A percentile compares a stretch with the other conserved stretches of the same genome.
Evolutionary conservation across 2,113 vertebrate species (phyloP).

Genomic region (Tinamus guttatus): DNA sequence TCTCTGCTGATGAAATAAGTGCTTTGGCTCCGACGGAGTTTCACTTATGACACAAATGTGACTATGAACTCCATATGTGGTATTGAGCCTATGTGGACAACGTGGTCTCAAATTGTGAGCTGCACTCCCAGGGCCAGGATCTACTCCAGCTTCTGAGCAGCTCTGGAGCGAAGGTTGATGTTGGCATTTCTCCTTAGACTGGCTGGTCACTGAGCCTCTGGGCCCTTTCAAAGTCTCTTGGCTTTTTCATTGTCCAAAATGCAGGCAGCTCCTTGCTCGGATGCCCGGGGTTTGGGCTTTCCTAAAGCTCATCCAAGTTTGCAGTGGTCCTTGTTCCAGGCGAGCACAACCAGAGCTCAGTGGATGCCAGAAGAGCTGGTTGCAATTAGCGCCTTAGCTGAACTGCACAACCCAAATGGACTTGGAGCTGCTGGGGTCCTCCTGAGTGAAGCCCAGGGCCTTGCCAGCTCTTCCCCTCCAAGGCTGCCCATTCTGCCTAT

Average conservation of each 20-base stretch:
- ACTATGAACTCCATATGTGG: fast-evolving
- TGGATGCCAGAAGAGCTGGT: background rate
- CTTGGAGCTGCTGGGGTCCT: background rate
- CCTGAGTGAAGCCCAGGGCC: background rate
- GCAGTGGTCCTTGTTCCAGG: background rate
- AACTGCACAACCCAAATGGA: background rate
- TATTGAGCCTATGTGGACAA: background rate
- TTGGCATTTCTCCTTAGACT: background rate
- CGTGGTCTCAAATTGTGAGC: background rate
- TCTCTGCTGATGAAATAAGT: background rate
- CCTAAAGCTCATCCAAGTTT: background rate
- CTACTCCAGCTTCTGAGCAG: background rate
- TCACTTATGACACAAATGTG: background rate
- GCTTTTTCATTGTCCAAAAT: background rate
- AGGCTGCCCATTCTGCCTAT: background rate
- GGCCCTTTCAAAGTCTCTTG: background rate
- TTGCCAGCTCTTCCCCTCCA: background rate
- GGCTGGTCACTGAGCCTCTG: background rate
- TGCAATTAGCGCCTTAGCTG: background rate
- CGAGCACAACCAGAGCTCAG: fast-evolving
- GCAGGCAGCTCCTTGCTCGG: background rate
- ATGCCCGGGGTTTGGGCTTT: background rate
- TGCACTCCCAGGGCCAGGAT: background rate
- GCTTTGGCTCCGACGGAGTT: background rate
- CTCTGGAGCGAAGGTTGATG: background rate